Base-by-base conservation (phyloP, 64 coral and sea anemone species). In the Dendrophyllia cribrosa region DNA sequence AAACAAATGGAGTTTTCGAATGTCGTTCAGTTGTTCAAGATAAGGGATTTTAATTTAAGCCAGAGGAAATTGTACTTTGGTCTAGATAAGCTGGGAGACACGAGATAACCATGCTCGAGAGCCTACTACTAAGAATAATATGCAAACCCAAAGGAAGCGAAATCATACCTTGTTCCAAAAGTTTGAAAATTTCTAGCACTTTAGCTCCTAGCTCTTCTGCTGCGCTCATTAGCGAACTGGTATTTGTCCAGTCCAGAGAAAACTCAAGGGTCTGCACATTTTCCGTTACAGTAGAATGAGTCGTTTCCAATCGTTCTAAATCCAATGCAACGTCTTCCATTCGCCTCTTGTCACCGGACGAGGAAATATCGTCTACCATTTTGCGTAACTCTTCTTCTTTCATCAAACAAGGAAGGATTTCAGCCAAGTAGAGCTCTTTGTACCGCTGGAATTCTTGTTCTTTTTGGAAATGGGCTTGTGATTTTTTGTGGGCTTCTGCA, bases 351-450 rank as follows among this genome's bases (percentile, higher is more conserved):
- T 84, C 63, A 50, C 0, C 80, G 67, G 26, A 84, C 4, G n/a
- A 68, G 61, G 43, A 82, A 65, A 9, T 13, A 22, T 66, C 62
- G 5, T 60, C 77, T 34, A 60, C 20, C 56, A 15, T 59, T 23
- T 79, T 79, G 52, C 20, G 52, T 58, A 93, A 50, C 44, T 25
- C 69, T 48, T 14, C 34, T 64, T 83, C 66, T 55, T 74, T 83
- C 22, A 21, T 72, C 7, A 89, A 65, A 61, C 71, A 81, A 23
- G 92, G 92, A 61, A 51, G 77, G 21, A 94, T 24, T 9, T 89
- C 77, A 13, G 15, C 48, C 19, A 66, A 58, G 53, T 94, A 94
- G 26, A 94, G 52, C 56, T 89, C n/a, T 22, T 88, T 83, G 45
- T 89, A 94, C 10, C n/a, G 21, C 17, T 51, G 47, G 88, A 89